Percentiles rank a stretch among this genome's conserved stretches.
Evolutionary conservation across 1,140 invertebrate species (phyloP).

Genomic region (Sitophilus oryzae): DNA sequence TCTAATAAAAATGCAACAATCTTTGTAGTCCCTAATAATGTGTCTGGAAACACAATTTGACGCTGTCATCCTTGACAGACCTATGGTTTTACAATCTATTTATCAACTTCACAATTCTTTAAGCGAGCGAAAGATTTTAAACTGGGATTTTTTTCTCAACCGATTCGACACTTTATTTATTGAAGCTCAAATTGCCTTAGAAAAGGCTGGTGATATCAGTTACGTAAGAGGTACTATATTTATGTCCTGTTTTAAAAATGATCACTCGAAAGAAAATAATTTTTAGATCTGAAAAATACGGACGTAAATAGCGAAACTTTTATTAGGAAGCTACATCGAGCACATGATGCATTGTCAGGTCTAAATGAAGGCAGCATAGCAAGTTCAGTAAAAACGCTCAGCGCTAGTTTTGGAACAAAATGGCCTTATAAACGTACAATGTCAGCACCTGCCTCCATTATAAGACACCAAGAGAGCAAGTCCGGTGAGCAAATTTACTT

Average conservation of each 20-base stretch:
- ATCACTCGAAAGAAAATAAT: neutral
- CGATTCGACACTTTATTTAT: slow-evolving; percentile 93
- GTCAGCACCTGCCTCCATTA: slow-evolving; percentile 80
- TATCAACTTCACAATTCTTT: slow-evolving; percentile 92
- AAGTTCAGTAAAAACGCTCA: slow-evolving; percentile 71
- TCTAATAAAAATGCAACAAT: too few relatives aligned
- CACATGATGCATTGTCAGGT: slow-evolving; percentile 76
- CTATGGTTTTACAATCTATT: slow-evolving; percentile 94
- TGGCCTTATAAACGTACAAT: slow-evolving; percentile 93
- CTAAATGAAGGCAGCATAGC: slow-evolving; percentile 56
- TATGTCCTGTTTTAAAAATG: neutral
- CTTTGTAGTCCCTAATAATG: slow-evolving; percentile 74
- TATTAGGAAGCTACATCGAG: slow-evolving; percentile 79
- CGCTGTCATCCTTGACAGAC: slow-evolving; percentile 89
- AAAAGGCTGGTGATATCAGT: slow-evolving; percentile 73
- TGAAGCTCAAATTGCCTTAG: slow-evolving; percentile 87
- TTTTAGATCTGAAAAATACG: slow-evolving; percentile 79
- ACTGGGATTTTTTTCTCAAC: slow-evolving; percentile 98
- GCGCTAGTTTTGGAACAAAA: slow-evolving; percentile 85
- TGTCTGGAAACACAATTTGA: slow-evolving; percentile 91
- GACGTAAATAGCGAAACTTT: slow-evolving; percentile 86
- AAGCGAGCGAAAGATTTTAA: slow-evolving; percentile 81
- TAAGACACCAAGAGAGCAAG: slow-evolving; percentile 67
- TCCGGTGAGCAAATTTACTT: slow-evolving; percentile 50
- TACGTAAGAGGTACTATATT: slow-evolving; percentile 66